Evolutionary conservation across 2,113 vertebrate species (phyloP), one percentile per base, ranked within the genome.

Genomic region (Brachypteracias leptosomus): DNA sequence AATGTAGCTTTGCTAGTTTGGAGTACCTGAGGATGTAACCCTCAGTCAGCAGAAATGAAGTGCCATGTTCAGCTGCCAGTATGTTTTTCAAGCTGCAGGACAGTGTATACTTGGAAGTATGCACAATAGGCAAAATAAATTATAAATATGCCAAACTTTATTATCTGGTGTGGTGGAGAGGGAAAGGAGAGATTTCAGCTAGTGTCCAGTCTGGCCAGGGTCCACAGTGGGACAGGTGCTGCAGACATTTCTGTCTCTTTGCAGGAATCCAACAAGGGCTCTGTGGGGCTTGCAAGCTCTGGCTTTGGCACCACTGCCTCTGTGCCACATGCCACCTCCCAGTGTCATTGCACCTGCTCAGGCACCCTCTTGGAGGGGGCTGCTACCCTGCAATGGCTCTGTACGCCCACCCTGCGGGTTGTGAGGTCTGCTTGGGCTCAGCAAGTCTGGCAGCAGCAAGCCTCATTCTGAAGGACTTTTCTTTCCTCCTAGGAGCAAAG

Each of bases 401-500:
- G 31, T 1, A 3, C n/a, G 22, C 28, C 28, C 38, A 59, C 36
- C 71, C 71, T 35, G 46, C 0, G 5, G n/a, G 25, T 35, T 0
- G 0, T 6, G 40, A 29, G 18, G 7, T 66, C 40, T 57, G 29
- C 58, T 25, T 14, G 20, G n/a, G 47, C 67, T 67, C 10, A 2
- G 21, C 0, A 0, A 35, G 19, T 25, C 19, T 0, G 0, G 44
- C 0, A 2, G 59, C 71, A 57, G 18, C 6, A 3, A 82, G 13
- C 20, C 25, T 46, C 5, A 0, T n/a, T 38, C 36, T 21, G 12
- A 58, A 71, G 66, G 52, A 24, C 61, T 82, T 78, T 49, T 71
- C 28, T 70, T 62, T 9, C 6, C 36, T 71, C 24, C n/a, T 25
- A 11, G 11, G 20, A 24, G 2, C 6, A 4, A 3, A 5, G 46